Percentiles rank a stretch among this genome's conserved stretches.
phyloP scores from a whole-genome alignment of 1,140 invertebrate genomes.

The Copidosoma floridanum region DNA sequence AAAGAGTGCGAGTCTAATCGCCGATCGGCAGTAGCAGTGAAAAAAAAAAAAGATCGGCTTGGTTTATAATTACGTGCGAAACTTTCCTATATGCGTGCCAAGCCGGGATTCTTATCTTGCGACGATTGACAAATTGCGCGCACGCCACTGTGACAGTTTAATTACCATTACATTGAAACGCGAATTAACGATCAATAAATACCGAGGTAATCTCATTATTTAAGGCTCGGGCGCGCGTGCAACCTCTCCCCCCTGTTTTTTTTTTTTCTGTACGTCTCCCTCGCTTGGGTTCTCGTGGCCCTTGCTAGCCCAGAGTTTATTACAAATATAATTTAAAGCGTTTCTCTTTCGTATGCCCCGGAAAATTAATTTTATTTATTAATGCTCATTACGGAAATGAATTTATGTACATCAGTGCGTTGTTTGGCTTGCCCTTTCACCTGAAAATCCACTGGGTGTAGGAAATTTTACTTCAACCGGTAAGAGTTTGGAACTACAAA shows the following conservation, averaged over 20 bases:
- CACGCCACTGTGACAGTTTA: constrained; percentile 16
- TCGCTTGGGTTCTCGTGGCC: no score
- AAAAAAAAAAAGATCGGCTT: no score
- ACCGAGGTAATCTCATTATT: constrained; percentile 6
- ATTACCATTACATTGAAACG: constrained; percentile 20
- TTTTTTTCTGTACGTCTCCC: no score
- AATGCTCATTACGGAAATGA: background rate
- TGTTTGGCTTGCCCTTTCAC: background rate
- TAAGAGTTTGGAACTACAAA: no score
- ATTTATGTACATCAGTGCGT: background rate
- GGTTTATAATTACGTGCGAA: constrained; percentile 8
- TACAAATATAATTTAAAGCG: background rate
- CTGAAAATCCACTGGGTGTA: background rate
- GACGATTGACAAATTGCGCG: constrained; percentile 17
- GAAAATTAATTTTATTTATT: constrained; percentile 2
- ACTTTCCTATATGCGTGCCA: background rate
- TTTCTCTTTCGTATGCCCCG: no score
- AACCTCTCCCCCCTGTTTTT: no score
- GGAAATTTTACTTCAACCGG: background rate
- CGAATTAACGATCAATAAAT: constrained; percentile 19
- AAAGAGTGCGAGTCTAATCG: constrained; percentile 6
- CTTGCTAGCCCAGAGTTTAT: no score
- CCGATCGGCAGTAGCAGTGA: no score
- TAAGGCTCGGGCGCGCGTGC: background rate
- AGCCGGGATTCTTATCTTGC: constrained; percentile 5